Evolutionary conservation across 2,888 invertebrate genomes (phyloP), one percentile per base, ranked within the genome.

Genomic region (Mechanitis messenoides): DNA sequence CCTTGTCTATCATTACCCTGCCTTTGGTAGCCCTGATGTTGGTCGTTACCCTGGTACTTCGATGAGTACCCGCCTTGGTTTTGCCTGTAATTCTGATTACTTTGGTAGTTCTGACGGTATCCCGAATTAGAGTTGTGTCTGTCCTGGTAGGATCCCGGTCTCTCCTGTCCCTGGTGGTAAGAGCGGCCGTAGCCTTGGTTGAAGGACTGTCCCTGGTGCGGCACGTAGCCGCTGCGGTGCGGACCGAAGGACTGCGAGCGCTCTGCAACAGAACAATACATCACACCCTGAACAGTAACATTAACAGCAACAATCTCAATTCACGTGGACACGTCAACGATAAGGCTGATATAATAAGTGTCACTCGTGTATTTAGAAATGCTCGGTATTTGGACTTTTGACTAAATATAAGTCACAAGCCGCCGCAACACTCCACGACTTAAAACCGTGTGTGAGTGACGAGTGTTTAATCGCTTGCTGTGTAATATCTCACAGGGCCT

Each of bases 391-490:
- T 58, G 58, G 45, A 47, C 55, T 56, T 60, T 54, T 20, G 53
- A 62, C 59, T 60, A 64, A 60, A 60, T 56, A 63, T 55, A 64
- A 50, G 50, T 53, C 33, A 20, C 20, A 20, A 20, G 60, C 53
- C 74, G 68, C 72, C 73, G 68, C 68, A 72, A 73, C 79, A 77
- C 81, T 81, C 72, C 70, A 72, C 73, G 69, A 69, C 72, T 75
- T 73, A 69, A 75, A 72, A 68, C 65, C 68, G 64, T 56, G 64
- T 61, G 67, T 64, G 64, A 60, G 55, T 47, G 58, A 69, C 70
- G 71, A 85, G 85, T 79, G 81, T 78, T 83, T 85, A 86, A 85
- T 85, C 85, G 83, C 70, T 75, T 73, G 77, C 84, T 84, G 83
- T 81, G 83, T 75, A 74, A 78, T 76, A 62, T 68, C 66, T 64